These are phyloP conservation scores for Minunthozetes semirufus DNA, from an alignment of 2,888 invertebrate species.

Conservation along the genomic window DNA sequence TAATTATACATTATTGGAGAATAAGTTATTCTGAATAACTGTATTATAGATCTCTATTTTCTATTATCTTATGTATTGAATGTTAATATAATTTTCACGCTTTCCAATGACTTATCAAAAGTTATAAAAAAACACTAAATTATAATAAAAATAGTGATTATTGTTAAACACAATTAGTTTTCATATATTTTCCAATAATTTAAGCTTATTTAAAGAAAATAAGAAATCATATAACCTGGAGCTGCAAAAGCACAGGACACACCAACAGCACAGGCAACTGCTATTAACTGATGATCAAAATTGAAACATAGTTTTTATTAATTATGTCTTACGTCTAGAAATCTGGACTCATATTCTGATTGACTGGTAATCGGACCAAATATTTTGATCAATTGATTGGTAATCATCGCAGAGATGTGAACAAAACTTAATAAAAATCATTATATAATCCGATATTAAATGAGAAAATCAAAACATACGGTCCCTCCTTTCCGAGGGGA, in stretches of 20 bases:
- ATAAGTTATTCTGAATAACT: too few relatives aligned
- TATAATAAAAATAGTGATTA: too few relatives aligned
- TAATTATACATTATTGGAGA: too few relatives aligned
- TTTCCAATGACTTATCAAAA: too few relatives aligned
- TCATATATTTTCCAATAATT: too few relatives aligned
- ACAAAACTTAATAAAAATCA: constrained; percentile 33
- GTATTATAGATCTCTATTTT: too few relatives aligned
- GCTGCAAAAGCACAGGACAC: constrained; percentile 82
- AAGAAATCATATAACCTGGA: constrained; percentile 58
- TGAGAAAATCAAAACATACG: constrained; percentile 43
- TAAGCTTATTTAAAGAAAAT: too few relatives aligned
- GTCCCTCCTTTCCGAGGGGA: constrained; percentile 92
- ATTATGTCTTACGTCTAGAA: constrained; percentile 26
- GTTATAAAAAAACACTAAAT: too few relatives aligned
- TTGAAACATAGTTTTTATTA: not conserved
- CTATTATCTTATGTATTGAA: too few relatives aligned
- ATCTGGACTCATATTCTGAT: constrained; percentile 69
- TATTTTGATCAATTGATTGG: constrained; percentile 81
- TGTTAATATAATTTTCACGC: too few relatives aligned
- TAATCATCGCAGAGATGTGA: constrained; percentile 94
- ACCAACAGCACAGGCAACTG: constrained; percentile 91
- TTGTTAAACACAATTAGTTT: too few relatives aligned
- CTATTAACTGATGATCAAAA: constrained; percentile 19
- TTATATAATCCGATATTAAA: not conserved
- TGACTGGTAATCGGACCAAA: constrained; percentile 83